Conservation (phyloP, 2,888 invertebrate genomes). For the Mythimna albipuncta region DNA sequence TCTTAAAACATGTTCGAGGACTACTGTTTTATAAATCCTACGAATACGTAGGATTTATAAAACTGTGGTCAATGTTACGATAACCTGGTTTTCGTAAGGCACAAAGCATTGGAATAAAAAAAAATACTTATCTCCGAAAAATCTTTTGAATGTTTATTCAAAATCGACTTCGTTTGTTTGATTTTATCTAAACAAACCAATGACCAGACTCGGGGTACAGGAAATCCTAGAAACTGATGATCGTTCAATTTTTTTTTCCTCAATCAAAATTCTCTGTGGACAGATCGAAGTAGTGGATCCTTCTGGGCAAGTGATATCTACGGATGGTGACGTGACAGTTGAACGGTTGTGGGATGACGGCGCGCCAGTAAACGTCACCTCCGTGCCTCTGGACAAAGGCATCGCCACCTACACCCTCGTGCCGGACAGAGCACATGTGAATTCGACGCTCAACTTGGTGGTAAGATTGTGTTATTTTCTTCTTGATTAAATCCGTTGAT, state of each 20-base stretch:
- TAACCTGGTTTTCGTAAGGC: not conserved
- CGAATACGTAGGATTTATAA: not conserved
- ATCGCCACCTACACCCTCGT: constrained; percentile 78
- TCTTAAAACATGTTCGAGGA: not conserved
- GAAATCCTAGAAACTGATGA: constrained; percentile 17
- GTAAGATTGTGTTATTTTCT: constrained; percentile 79
- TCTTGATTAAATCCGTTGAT: not conserved
- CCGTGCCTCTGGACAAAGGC: constrained; percentile 77
- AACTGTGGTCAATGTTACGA: not conserved
- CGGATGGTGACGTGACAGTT: constrained; percentile 80
- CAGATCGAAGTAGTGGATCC: constrained; percentile 85
- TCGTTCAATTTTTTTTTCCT: not conserved
- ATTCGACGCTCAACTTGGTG: constrained; percentile 93
- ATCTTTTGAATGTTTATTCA: constrained; percentile 30
- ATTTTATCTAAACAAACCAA: constrained; percentile 7
- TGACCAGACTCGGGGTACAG: not conserved
- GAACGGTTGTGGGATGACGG: constrained; percentile 87
- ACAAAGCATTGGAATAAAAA: constrained; percentile 10
- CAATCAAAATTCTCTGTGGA: constrained; percentile 12
- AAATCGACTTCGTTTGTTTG: constrained; percentile 18
- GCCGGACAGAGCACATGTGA: constrained; percentile 87
- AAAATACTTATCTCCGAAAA: not conserved
- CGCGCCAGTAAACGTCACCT: constrained; percentile 81
- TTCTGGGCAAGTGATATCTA: constrained; percentile 77
- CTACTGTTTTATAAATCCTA: no score